phyloP scores from a whole-genome alignment of 2,113 vertebrate species.

The Hippocampus abdominalis region DNA sequence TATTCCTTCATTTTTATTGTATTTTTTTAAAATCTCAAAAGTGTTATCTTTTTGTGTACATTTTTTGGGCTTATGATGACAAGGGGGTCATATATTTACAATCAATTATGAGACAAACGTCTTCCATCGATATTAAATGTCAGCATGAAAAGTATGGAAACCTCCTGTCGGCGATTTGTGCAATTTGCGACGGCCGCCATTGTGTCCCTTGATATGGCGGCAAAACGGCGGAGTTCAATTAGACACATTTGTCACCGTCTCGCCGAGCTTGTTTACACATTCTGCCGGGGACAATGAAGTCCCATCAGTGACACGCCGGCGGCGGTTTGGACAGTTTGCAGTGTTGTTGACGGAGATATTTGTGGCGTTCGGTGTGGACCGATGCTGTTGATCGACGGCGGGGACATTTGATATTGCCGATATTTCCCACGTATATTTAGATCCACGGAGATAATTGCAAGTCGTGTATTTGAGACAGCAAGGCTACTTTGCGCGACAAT shows the following conservation, averaged over 20 bases:
- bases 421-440: no score
- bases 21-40: not conserved
- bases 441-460: no score
- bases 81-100: not conserved
- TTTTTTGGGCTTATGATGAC: not conserved
- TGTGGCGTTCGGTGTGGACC: not conserved
- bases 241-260: not conserved
- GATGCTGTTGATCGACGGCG: not conserved
- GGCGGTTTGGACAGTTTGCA: not conserved
- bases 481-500: no score
- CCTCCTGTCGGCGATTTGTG: not conserved
- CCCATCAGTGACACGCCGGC: not conserved
- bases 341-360: not conserved
- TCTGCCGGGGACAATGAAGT: slow-evolving; percentile 2
- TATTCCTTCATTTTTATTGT: slow-evolving; percentile 14
- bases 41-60: not conserved
- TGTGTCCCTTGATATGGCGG: not conserved
- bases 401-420: no score
- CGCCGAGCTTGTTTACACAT: slow-evolving; percentile 1
- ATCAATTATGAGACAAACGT: not conserved
- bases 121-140: not conserved
- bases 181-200: slow-evolving; percentile 1
- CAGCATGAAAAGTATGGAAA: not conserved
- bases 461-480: no score
- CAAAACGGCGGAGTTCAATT: not conserved